phyloP scores from a whole-genome alignment of 1,140 invertebrate genomes.

The Akabosia matsudoensis region DNA sequence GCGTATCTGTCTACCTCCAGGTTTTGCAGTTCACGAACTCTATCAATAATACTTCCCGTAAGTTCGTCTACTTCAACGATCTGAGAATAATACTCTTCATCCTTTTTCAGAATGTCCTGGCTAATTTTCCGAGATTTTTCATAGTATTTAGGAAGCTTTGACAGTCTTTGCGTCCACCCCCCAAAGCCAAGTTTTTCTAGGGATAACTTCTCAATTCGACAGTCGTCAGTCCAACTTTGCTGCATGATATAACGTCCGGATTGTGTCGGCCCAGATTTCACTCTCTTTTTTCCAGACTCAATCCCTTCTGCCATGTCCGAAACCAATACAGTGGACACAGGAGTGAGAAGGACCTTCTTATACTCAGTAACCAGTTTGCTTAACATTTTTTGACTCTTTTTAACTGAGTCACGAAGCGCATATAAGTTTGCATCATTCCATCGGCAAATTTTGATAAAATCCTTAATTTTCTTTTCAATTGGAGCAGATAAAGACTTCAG shows the following conservation, averaged over 20 bases:
- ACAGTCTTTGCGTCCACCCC: background rate
- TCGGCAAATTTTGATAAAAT: conserved; percentile 91
- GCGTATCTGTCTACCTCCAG: conserved; percentile 57
- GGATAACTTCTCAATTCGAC: background rate
- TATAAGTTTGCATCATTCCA: conserved; percentile 96
- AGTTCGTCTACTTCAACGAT: conserved; percentile 64
- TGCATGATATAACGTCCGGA: conserved; percentile 15
- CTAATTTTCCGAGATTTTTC: conserved; percentile 61
- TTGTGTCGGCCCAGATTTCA: conserved; percentile 19
- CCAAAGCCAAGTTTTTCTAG: background rate
- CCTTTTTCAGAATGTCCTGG: conserved; percentile 18
- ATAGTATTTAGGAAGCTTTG: conserved; percentile 50
- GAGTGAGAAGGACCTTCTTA: conserved; percentile 29
- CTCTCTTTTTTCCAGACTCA: conserved; percentile 8
- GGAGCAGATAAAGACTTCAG: conserved; percentile 67
- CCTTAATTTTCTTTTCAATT: conserved; percentile 86
- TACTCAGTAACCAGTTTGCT: conserved; percentile 81
- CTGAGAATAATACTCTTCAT: conserved; percentile 23
- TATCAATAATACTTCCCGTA: conserved; percentile 62
- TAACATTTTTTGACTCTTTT: conserved; percentile 81
- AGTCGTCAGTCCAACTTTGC: conserved; percentile 11
- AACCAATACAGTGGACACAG: conserved; percentile 30
- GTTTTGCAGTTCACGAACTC: conserved; percentile 57
- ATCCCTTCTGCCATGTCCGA: conserved; percentile 28
- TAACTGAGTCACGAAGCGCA: conserved; percentile 81